Evolutionary conservation across 2,797 vertebrate genomes (phyloP).

Genomic region (Columba guinea): DNA sequence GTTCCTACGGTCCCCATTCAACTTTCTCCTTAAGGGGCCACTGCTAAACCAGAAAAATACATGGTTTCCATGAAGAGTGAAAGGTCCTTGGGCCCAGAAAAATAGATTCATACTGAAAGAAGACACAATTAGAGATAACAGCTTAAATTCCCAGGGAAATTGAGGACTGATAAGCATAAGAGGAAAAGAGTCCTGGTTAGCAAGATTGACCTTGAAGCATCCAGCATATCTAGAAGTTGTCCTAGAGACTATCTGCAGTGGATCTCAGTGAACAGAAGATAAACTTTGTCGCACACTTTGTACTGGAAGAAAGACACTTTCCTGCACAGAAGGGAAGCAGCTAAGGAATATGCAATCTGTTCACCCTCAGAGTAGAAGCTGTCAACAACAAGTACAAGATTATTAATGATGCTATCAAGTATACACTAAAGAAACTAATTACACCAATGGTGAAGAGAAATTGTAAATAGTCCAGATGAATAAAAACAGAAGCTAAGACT

Average conservation of each 20-base stretch:
- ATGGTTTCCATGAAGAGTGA: neutral
- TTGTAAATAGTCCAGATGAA: conserved; percentile 4
- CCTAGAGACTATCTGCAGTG: neutral
- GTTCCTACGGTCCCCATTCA: neutral
- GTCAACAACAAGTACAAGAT: neutral
- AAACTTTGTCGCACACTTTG: neutral
- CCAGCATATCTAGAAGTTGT: neutral
- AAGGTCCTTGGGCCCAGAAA: neutral
- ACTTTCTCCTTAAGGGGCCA: neutral
- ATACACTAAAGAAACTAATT: neutral
- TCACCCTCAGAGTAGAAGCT: neutral
- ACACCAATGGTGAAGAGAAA: neutral
- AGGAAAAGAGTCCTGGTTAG: neutral
- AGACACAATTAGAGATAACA: neutral
- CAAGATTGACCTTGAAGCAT: neutral
- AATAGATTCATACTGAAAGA: neutral
- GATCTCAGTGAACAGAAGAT: neutral
- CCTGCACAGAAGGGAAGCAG: neutral
- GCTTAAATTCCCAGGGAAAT: neutral
- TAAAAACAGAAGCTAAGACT: neutral
- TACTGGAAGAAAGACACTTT: neutral
- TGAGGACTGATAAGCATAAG: neutral
- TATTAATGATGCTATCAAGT: neutral
- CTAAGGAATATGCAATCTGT: neutral
- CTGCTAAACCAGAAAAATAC: neutral